Conservation (phyloP, 2,888 invertebrate species). For the Cancer borealis region DNA sequence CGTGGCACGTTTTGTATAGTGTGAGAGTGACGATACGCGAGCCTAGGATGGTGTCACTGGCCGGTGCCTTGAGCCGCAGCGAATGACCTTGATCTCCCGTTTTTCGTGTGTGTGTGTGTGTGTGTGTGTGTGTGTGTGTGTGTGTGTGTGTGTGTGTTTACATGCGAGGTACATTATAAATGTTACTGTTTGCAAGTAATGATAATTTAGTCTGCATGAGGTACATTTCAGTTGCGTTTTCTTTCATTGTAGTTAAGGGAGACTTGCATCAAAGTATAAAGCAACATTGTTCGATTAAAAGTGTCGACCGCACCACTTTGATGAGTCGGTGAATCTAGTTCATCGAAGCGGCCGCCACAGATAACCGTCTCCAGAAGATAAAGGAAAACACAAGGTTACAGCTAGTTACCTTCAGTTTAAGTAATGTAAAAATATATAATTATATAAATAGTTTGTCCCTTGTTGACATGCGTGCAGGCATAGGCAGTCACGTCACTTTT, state of each 20-base stretch:
- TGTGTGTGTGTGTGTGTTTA: background rate
- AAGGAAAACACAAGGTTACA: conserved; percentile 4
- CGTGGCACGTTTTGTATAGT: no score
- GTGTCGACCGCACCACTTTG: background rate
- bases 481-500: no score
- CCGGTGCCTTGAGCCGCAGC: no score
- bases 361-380: background rate
- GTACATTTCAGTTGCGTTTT: background rate
- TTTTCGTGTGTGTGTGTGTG: background rate
- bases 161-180: background rate
- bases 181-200: background rate
- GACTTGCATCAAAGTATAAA: background rate
- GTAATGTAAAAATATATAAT: no score
- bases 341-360: background rate
- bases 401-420: no score
- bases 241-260: background rate
- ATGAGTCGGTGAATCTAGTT: background rate
- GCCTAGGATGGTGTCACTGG: no score
- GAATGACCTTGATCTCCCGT: no score
- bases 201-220: background rate
- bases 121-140: background rate
- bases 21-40: no score
- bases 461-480: no score
- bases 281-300: background rate
- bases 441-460: no score